A percentile compares a stretch with the other conserved stretches of the same genome.
Conservation (phyloP, 2,888 invertebrate genomes). For the Tipula unca region DNA sequence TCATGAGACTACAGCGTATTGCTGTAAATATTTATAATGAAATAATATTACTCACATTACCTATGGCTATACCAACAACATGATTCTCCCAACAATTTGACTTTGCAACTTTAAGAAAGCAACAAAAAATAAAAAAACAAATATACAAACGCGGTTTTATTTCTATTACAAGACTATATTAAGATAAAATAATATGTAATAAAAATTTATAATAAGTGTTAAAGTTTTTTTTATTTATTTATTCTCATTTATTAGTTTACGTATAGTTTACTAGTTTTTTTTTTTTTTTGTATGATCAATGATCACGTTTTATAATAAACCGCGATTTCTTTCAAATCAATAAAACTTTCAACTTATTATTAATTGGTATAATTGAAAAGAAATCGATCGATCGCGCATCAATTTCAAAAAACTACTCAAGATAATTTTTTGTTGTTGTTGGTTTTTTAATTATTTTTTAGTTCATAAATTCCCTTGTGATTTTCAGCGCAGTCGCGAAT, state of each 20-base stretch:
- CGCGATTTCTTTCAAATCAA: slow-evolving; percentile 3
- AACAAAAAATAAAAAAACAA: background rate
- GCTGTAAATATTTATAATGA: background rate
- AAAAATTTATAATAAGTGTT: slow-evolving; percentile 1
- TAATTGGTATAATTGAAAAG: slow-evolving; percentile 8
- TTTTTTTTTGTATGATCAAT: background rate
- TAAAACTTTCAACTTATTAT: slow-evolving; percentile 4
- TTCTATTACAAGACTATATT: background rate
- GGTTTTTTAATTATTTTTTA: no score
- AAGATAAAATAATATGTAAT: background rate
- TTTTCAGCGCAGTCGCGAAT: background rate
- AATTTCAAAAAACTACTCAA: background rate
- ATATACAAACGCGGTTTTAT: background rate
- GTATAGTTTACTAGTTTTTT: background rate
- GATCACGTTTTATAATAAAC: background rate
- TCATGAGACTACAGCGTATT: background rate
- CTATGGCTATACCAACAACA: background rate
- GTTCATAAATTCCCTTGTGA: background rate
- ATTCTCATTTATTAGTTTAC: background rate
- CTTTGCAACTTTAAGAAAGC: background rate
- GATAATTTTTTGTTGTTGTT: no score
- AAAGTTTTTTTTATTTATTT: background rate
- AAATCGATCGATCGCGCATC: slow-evolving; percentile 8
- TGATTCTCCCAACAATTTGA: background rate
- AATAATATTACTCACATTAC: background rate